phyloP scores from a whole-genome alignment of 2,888 invertebrate genomes.

The Aphodius granarius region DNA sequence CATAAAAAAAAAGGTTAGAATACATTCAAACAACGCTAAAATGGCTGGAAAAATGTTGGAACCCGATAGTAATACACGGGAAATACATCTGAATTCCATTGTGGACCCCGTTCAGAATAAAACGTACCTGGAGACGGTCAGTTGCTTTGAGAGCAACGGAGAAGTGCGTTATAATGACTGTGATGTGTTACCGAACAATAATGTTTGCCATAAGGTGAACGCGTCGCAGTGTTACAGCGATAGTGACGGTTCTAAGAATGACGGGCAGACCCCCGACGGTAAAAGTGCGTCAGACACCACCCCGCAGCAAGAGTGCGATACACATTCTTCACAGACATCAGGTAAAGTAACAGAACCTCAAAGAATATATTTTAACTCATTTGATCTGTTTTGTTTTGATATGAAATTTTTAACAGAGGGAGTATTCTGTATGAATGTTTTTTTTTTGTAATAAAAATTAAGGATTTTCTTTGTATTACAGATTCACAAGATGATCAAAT shows the following conservation, averaged over 20 bases:
- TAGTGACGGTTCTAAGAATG: conserved; percentile 29
- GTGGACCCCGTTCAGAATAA: conserved; percentile 28
- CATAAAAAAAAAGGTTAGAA: conserved; percentile 27
- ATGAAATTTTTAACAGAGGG: too few species aligned
- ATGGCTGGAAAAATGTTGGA: conserved; percentile 30
- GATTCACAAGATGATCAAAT: conserved; percentile 15
- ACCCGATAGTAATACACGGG: conserved; percentile 26
- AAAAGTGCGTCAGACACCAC: conserved; percentile 30
- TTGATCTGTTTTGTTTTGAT: too few species aligned
- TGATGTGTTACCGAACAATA: conserved; percentile 48
- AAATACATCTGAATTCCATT: conserved; percentile 23
- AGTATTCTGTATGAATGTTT: too few species aligned
- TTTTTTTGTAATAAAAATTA: too few species aligned
- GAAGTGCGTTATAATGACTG: conserved; percentile 34
- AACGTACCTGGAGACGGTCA: conserved; percentile 30
- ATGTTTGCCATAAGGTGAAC: conserved; percentile 42
- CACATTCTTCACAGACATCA: conserved; percentile 33
- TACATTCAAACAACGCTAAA: conserved; percentile 1
- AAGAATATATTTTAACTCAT: too few species aligned
- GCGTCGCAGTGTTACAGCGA: conserved; percentile 35
- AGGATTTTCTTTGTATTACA: not conserved
- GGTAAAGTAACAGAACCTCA: too few species aligned
- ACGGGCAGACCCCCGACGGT: conserved; percentile 26
- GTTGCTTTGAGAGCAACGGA: conserved; percentile 39
- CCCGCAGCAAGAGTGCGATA: conserved; percentile 28